Conservation (phyloP, 2,888 invertebrate genomes). For the Stramonita haemastoma region DNA sequence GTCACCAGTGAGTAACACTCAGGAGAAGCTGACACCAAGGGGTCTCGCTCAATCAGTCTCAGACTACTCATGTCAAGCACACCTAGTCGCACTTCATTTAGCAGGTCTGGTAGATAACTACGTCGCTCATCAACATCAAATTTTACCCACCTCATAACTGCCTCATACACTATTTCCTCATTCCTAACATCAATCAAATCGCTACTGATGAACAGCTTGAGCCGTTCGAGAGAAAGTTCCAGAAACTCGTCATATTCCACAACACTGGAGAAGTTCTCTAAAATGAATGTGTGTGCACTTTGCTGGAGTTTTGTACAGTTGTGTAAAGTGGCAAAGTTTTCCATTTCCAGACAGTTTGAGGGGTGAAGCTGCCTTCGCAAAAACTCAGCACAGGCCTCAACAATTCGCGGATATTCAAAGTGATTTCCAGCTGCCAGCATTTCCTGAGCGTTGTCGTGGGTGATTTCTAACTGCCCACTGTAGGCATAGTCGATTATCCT, state of each 20-base stretch:
- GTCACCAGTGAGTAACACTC: constrained; percentile 66
- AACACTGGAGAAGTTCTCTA: constrained; percentile 75
- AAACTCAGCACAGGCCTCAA: constrained; percentile 73
- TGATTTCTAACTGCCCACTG: constrained; percentile 76
- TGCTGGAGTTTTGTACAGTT: constrained; percentile 70
- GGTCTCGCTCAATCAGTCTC: constrained; percentile 64
- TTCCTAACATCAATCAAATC: constrained; percentile 74
- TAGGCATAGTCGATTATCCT: constrained; percentile 77
- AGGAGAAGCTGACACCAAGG: constrained; percentile 65
- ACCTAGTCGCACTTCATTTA: constrained; percentile 70
- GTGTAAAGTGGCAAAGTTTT: constrained; percentile 74
- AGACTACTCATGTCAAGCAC: constrained; percentile 70
- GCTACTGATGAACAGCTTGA: constrained; percentile 70
- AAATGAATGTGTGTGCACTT: constrained; percentile 68
- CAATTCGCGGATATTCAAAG: constrained; percentile 76
- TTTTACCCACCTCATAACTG: constrained; percentile 74
- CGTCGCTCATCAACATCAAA: constrained; percentile 69
- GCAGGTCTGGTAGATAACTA: constrained; percentile 60
- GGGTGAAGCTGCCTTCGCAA: constrained; percentile 74
- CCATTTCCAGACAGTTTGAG: constrained; percentile 61
- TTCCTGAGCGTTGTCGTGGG: constrained; percentile 76
- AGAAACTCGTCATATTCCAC: constrained; percentile 75
- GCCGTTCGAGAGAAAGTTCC: constrained; percentile 68
- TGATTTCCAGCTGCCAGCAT: constrained; percentile 74
- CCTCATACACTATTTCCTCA: constrained; percentile 74